Base-by-base conservation (phyloP, 2,113 vertebrate species). In the Terrapene triunguis region DNA sequence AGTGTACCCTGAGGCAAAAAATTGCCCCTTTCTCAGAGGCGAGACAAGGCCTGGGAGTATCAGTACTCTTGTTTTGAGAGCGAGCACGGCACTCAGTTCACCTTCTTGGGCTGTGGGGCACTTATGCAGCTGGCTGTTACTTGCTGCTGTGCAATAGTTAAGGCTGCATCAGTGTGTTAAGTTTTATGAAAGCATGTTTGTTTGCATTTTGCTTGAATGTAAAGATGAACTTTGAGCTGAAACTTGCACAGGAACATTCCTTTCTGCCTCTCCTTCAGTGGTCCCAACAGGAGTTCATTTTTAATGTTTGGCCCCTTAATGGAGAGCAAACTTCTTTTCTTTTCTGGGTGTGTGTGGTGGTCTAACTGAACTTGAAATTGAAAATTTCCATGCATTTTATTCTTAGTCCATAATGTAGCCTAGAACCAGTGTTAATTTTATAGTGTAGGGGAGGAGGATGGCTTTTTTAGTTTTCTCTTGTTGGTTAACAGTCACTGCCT, bases 101-200 rank as follows among this genome's bases (percentile, higher is more conserved):
- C 94, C 92, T 91, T 94, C 85, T 96, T 11, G 1, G 74, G 91
- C 74, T 85, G 88, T 79, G 54, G 84, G 96, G 89, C 0, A 47
- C 95, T 92, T 80, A 11, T 96, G 96, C 82, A 96, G 38, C 82
- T 96, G 96, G 96, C 95, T 95, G 19, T 81, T 94, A 16, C 65
- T 55, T 91, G 92, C 92, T 89, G 96, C 92, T 96, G 95, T 96
- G 83, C 85, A 95, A 93, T 96, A 59, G 92, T 90, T 59, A 54
- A 90, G 53, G 89, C 47, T 81, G 87, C 32, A 14, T 19, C 83
- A 89, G 88, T 90, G 94, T 44, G 38, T 44, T 44, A 27, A 42
- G 25, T 14, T 44, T 76, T 42, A 44, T 76, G 27, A 44, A 54
- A 44, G 72, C 72, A 27, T 24, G 11, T 44, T 74, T 74, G 19